Base-by-base conservation (phyloP, 2,888 invertebrate species). In the Stenodema calcarata region DNA sequence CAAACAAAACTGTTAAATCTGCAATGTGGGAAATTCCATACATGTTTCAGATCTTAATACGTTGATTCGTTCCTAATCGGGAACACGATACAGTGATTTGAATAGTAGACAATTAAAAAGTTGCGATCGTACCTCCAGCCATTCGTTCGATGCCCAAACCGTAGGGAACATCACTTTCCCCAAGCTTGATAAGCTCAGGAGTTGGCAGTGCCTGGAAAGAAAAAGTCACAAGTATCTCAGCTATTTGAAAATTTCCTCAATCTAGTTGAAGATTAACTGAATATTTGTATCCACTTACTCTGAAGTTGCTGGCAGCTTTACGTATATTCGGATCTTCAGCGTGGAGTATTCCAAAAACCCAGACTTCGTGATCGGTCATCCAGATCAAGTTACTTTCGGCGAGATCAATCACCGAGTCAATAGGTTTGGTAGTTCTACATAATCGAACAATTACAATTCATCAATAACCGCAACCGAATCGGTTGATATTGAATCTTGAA, bases 281-380 rank as follows among this genome's bases (percentile, higher is more conserved):
- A n/a, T n/a, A n/a, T n/a, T n/a, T n/a, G n/a, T n/a, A 35, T 35
- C 35, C n/a, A 87, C 86, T 35, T 18, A 88, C 88, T 23, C 47
- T 6, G 27, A 88, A 88, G 47, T 70, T 85, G 14, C 69, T 70
- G 6, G 81, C 70, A 27, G 87, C 76, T 70, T 44, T 41, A 41
- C 62, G 23, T 14, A 78, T 82, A 27, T 80, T 83, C 16, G 85
- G 87, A 76, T 94, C 93, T 86, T 92, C 91, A 0, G 94, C 93
- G 16, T 91, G 90, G 12, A 92, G 90, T 27, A 95, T 91, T 0
- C 94, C 93, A 87, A 92, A 92, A 87, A 93, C 92, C 95, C 95
- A 95, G 12, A 94, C 94, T 87, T 93, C 93, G 42, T 94, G 93
- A 0, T 94, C 94, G 0, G 93, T 95, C 0, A 93, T 94, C 95